phyloP scores from a whole-genome alignment of 2,113 vertebrate species.

The Clinocottus analis region DNA sequence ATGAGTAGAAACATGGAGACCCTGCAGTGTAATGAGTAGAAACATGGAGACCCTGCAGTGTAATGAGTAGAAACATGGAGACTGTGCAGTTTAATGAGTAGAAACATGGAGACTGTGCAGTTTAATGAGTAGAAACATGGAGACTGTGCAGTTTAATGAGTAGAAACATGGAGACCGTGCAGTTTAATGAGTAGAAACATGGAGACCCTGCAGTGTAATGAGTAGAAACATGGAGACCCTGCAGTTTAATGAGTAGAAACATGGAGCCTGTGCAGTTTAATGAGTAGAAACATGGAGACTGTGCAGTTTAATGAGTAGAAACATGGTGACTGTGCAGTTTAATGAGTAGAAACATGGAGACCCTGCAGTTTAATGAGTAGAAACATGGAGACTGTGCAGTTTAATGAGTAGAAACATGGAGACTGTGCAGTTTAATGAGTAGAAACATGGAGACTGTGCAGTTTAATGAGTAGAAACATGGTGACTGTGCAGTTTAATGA shows the following conservation, averaged over 20 bases:
- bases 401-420: not conserved
- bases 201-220: not conserved
- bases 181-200: not conserved
- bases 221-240: not conserved
- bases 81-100: not conserved
- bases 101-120: not conserved
- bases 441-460: not conserved
- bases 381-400: not conserved
- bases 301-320: not conserved
- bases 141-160: not conserved
- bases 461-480: not conserved
- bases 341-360: not conserved
- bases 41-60: not conserved
- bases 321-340: not conserved
- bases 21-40: not conserved
- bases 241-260: not conserved
- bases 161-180: not conserved
- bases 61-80: not conserved
- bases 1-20: not conserved
- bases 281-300: not conserved
- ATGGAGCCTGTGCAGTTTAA: not conserved
- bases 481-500: not conserved
- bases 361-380: not conserved
- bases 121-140: not conserved
- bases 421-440: not conserved